These are phyloP conservation scores for Chironomus tentans DNA, from an alignment of 2,888 invertebrate genomes.

Conservation along the genomic window DNA sequence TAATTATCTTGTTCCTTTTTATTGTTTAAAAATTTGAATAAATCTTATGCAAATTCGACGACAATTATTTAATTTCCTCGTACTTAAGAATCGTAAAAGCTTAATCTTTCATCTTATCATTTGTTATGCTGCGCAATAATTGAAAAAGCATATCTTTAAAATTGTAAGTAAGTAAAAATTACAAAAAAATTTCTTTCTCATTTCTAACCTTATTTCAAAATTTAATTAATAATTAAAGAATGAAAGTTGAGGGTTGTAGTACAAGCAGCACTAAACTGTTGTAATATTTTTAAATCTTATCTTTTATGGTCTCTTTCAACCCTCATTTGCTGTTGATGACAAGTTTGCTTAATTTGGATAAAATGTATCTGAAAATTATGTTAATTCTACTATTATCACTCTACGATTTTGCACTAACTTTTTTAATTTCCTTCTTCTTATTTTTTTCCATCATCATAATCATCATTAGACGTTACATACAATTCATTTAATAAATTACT, in stretches of 20 bases:
- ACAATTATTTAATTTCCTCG: background rate
- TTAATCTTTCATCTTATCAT: background rate
- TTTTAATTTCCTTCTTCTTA: background rate
- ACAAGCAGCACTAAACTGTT: no score
- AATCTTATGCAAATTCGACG: no score
- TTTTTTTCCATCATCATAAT: no score
- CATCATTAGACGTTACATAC: no score
- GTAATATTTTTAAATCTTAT: no score
- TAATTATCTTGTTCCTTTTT: background rate
- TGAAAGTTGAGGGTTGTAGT: no score
- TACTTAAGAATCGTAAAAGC: background rate
- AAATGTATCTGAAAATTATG: background rate
- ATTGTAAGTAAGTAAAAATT: background rate
- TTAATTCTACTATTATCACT: conserved; percentile 3
- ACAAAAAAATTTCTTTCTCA: background rate
- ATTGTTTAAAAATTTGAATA: no score
- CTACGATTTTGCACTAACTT: conserved; percentile 4
- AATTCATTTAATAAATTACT: background rate
- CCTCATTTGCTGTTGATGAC: no score
- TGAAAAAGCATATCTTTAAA: background rate
- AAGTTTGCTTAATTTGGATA: no score
- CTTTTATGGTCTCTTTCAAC: no score
- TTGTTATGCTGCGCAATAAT: background rate
- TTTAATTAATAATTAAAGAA: no score
- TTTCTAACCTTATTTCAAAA: no score